Base-by-base conservation (phyloP, 1,140 invertebrate species). In the Trichonephila clavata region DNA sequence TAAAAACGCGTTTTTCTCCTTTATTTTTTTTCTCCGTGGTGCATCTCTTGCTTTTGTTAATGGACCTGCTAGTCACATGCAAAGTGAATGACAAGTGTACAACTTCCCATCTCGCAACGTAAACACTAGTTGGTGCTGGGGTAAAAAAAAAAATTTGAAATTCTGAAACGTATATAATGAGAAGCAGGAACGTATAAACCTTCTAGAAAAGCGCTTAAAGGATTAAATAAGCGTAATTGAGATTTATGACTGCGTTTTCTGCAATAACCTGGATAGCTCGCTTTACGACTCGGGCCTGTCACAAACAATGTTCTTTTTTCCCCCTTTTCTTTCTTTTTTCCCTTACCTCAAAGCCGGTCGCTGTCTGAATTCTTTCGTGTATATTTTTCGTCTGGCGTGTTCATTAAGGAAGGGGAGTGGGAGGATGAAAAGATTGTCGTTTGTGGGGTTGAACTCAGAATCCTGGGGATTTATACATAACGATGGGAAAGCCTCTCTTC, bases 221-320 rank as follows among this genome's bases (percentile, higher is more conserved):
- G 87, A 89, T 89, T 89, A 89, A 89, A 77, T 60, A 71, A 57
- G 57, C 43, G 87, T 89, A 89, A 89, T 89, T 89, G 87, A 89
- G 87, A 89, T 89, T 89, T 89, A 89, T 89, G 87, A 27, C 43
- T 50, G 14, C 87, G 65, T 39, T 86, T 63, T 60, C 43, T 59
- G 43, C 81, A 84, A 27, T 87, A 87, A 87, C 86, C 61, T 87
- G 86, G 16, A 50, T 59, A 60, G 43, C 83, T 10, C 83, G 57
- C 43, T 87, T 87, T 84, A 84, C 81, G 81, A 84, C 81, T 63
- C 59, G 80, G 21, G 32, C 86, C 61, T 87, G 86, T 87, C 86
- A 87, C 86, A 87, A 87, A 87, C 60, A 87, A 87, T 63, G 61
- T 87, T 65, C 10, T 39, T 65, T 59, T 68, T 87, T 63, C 20